A percentile compares a stretch with the other conserved stretches of the same genome.
Evolutionary conservation across 2,888 invertebrate species (phyloP).

Genomic region (Brachyopa scutellaris): DNA sequence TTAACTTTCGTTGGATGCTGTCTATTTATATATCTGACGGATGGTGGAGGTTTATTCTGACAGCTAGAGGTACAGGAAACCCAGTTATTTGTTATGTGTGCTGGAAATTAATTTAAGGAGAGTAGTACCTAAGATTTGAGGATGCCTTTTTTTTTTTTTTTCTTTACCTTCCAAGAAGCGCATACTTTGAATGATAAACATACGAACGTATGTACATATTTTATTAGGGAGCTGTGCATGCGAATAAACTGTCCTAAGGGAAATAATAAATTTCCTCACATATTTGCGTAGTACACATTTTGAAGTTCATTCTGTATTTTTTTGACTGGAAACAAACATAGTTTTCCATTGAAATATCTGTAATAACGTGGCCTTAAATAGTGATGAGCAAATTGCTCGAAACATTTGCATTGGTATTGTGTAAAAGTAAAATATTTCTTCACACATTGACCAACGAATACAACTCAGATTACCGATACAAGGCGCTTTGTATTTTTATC

Average conservation of each 20-base stretch:
- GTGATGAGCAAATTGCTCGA: too few species aligned
- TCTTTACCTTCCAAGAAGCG: background rate
- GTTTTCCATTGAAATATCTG: background rate
- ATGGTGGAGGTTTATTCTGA: background rate
- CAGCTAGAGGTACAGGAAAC: background rate
- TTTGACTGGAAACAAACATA: background rate
- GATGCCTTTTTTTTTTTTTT: background rate
- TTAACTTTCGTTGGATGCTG: background rate
- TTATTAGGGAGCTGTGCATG: background rate
- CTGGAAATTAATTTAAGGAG: background rate
- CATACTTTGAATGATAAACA: background rate
- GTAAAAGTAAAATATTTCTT: too few species aligned
- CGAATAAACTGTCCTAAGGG: background rate
- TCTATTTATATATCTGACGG: background rate
- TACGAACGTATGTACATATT: background rate
- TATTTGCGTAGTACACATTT: background rate
- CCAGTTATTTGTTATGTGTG: too few species aligned
- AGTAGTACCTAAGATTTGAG: background rate
- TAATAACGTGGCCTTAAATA: background rate
- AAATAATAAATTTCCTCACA: background rate
- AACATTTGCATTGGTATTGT: too few species aligned
- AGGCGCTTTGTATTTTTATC: too few species aligned
- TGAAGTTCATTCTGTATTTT: background rate
- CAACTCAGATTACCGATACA: too few species aligned
- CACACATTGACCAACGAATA: too few species aligned